A percentile compares a stretch with the other conserved stretches of the same genome.
These are phyloP conservation scores for Macrosiphum euphorbiae DNA, from an alignment of 2,888 invertebrate species.

Conservation along the genomic window DNA sequence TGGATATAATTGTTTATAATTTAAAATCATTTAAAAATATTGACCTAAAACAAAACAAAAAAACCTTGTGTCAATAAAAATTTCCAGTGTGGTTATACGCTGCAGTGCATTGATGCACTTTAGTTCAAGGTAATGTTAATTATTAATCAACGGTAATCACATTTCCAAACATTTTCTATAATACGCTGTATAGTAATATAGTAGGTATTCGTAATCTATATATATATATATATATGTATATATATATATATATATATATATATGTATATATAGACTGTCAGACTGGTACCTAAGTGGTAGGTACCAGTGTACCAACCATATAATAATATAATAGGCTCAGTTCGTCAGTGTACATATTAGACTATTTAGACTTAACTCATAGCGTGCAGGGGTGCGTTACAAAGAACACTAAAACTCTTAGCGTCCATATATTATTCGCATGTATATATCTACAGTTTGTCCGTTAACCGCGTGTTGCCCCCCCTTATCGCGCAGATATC, in stretches of 20 bases:
- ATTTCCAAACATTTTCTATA: neutral
- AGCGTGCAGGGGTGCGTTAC: neutral
- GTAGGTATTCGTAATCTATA: neutral
- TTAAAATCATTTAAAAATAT: neutral
- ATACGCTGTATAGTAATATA: neutral
- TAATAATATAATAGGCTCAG: neutral
- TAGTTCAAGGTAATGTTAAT: neutral
- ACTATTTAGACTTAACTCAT: neutral
- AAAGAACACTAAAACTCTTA: constrained; percentile 13
- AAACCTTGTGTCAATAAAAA: constrained; percentile 11
- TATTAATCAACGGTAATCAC: neutral
- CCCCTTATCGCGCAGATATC: neutral
- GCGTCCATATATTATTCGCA: neutral
- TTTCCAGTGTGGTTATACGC: constrained; percentile 30
- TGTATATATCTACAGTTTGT: neutral
- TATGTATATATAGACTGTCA: neutral
- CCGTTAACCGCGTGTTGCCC: neutral
- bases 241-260: no score
- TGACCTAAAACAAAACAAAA: constrained; percentile 13
- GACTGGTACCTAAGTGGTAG: neutral
- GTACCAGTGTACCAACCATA: neutral
- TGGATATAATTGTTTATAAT: neutral
- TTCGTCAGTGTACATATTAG: neutral
- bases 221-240: no score
- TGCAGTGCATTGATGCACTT: neutral